Conservation (phyloP, 2,888 invertebrate genomes). For the Chrysodeixis includens region DNA sequence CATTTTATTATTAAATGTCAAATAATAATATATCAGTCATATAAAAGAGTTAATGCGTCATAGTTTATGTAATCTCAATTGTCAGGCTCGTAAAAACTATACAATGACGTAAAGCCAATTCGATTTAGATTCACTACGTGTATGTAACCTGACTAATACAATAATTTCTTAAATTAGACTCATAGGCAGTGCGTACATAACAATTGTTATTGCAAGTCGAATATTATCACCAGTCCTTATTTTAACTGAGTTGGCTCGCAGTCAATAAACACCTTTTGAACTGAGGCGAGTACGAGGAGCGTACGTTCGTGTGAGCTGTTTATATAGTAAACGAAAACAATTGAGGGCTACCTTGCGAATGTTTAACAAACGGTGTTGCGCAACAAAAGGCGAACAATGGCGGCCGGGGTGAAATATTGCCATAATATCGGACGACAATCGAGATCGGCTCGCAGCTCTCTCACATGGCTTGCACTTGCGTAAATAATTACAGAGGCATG, state of each 20-base stretch:
- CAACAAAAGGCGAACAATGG: constrained; percentile 83
- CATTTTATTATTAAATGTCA: constrained; percentile 2
- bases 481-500: constrained; percentile 58
- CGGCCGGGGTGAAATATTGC: constrained; percentile 75
- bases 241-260: constrained; percentile 22
- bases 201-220: constrained; percentile 9
- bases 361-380: constrained; percentile 85
- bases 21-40: background rate
- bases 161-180: constrained; percentile 8
- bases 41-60: background rate
- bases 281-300: constrained; percentile 25
- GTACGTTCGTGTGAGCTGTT: constrained; percentile 65
- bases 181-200: background rate
- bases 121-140: background rate
- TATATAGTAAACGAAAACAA: constrained; percentile 79
- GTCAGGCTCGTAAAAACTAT: background rate
- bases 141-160: background rate
- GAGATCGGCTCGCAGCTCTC: constrained; percentile 54
- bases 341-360: constrained; percentile 72
- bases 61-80: background rate
- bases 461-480: constrained; percentile 58
- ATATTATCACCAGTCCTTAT: constrained; percentile 13
- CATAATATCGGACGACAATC: constrained; percentile 80
- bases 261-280: constrained; percentile 34
- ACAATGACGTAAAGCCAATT: background rate